These are phyloP conservation scores for Drosophila seclusa DNA, from an alignment of 2,888 invertebrate genomes.

Conservation along the genomic window DNA sequence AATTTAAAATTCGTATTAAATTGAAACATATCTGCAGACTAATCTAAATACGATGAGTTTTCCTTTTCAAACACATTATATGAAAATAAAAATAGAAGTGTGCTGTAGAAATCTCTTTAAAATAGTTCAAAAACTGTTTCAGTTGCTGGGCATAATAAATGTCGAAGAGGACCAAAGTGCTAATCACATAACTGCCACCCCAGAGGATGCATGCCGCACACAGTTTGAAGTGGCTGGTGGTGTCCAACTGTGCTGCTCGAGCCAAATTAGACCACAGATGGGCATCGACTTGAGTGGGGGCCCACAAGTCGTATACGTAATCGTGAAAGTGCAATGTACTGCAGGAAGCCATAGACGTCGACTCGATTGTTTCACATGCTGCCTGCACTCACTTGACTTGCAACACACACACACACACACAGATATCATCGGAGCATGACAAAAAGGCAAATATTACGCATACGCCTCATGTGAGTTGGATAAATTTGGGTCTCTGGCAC, in stretches of 20 bases:
- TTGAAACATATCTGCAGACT: no score
- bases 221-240: slow-evolving; percentile 14
- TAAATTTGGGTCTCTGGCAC: slow-evolving; percentile 70
- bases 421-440: slow-evolving; percentile 42
- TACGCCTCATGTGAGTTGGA: slow-evolving; percentile 48
- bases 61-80: background rate
- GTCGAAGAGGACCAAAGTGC: background rate
- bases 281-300: background rate
- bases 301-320: slow-evolving; percentile 49
- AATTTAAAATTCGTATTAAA: no score
- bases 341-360: slow-evolving; percentile 53
- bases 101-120: background rate
- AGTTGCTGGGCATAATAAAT: background rate
- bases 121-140: background rate
- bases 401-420: slow-evolving; percentile 1
- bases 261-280: slow-evolving; percentile 15
- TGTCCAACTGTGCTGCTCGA: slow-evolving; percentile 16
- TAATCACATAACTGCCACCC: slow-evolving; percentile 32
- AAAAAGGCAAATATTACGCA: slow-evolving; percentile 62
- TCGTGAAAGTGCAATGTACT: slow-evolving; percentile 65
- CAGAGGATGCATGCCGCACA: slow-evolving; percentile 7
- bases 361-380: slow-evolving; percentile 37
- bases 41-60: background rate
- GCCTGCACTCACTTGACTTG: slow-evolving; percentile 27
- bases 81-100: background rate